phyloP scores from a whole-genome alignment of 2,113 vertebrate species.

The Myotis yumanensis region DNA sequence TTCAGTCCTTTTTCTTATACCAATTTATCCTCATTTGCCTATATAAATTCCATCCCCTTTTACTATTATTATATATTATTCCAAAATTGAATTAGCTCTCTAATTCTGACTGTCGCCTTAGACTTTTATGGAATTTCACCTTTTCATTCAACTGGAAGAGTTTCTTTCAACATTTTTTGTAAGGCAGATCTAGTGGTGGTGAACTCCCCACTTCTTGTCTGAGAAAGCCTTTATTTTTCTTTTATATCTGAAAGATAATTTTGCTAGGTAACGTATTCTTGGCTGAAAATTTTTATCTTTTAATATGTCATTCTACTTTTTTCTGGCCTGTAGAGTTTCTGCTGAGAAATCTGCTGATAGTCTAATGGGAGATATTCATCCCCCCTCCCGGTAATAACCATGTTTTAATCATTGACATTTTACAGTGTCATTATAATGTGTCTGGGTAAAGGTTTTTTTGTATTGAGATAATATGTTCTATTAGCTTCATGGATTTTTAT shows the following conservation, averaged over 20 bases:
- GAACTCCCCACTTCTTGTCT: background rate
- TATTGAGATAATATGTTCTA: background rate
- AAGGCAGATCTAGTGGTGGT: background rate
- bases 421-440: too few species aligned
- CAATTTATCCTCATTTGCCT: background rate
- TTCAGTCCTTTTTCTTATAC: background rate
- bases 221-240: background rate
- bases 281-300: background rate
- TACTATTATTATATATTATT: background rate
- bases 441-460: background rate
- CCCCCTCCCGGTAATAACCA: too few species aligned
- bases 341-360: too few species aligned
- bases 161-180: background rate
- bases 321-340: background rate
- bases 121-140: background rate
- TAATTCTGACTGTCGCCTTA: background rate
- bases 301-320: background rate
- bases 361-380: too few species aligned
- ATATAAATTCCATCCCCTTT: background rate
- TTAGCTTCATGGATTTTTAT: background rate
- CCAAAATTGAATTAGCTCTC: background rate
- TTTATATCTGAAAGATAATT: background rate
- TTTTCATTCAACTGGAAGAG: background rate
- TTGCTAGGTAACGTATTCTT: background rate
- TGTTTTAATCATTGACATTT: too few species aligned